These are phyloP conservation scores for Athene cunicularia DNA, from an alignment of 2,113 vertebrate genomes.

Conservation along the genomic window DNA sequence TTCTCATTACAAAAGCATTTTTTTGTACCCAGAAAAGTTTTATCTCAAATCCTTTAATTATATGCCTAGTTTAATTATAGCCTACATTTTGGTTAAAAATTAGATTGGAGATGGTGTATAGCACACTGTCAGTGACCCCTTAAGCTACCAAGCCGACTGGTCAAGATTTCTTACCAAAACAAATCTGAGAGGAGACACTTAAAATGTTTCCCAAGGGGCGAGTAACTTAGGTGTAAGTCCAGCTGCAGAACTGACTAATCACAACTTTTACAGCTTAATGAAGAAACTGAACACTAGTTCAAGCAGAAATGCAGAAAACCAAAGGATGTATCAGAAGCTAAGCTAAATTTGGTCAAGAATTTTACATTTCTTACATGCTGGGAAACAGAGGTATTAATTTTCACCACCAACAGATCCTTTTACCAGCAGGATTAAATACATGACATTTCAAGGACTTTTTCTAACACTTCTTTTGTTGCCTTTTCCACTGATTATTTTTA, in stretches of 20 bases:
- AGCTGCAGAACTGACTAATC: not conserved
- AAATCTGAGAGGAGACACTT: not conserved
- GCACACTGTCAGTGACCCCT: not conserved
- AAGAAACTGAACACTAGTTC: not conserved
- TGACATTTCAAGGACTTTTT: not conserved
- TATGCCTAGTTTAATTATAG: not conserved
- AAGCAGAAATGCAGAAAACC: not conserved
- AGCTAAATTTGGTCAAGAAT: not conserved
- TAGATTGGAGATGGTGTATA: not conserved
- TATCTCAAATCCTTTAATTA: not conserved
- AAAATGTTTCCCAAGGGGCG: not conserved
- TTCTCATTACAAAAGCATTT: not conserved
- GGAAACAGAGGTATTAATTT: not conserved
- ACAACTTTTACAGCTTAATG: not conserved
- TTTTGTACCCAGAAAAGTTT: not conserved
- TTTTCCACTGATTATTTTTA: not conserved
- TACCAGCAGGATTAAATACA: not conserved
- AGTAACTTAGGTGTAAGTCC: not conserved
- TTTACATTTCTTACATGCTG: not conserved
- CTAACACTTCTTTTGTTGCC: not conserved
- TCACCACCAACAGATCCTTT: not conserved
- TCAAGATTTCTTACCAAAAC: not conserved
- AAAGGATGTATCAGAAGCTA: not conserved
- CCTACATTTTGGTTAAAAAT: not conserved
- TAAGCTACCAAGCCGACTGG: not conserved